A percentile compares a stretch with the other conserved stretches of the same genome.
phyloP scores from a whole-genome alignment of 1,140 invertebrate genomes.

The Nasonia longicornis region DNA sequence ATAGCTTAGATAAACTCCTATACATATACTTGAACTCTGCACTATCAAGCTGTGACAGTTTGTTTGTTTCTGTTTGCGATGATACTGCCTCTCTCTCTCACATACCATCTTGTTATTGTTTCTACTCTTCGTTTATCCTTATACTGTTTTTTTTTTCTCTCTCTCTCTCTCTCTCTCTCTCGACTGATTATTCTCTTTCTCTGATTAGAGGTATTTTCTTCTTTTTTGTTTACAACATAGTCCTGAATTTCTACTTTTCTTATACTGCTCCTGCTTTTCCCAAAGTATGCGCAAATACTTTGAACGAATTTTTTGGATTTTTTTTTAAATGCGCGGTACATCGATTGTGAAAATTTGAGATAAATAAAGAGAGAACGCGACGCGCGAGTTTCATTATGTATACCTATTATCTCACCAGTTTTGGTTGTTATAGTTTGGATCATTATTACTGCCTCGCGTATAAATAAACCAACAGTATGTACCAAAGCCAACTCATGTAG shows the following conservation, averaged over 20 bases:
- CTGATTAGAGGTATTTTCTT: not conserved
- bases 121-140: not conserved
- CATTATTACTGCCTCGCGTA: constrained; percentile 2
- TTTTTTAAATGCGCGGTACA: not conserved
- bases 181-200: not conserved
- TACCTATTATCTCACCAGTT: not conserved
- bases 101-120: constrained; percentile 3
- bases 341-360: not conserved
- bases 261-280: not conserved
- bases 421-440: not conserved
- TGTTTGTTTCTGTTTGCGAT: not conserved
- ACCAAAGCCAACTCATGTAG: not conserved
- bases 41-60: not conserved
- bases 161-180: not conserved
- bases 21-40: not conserved
- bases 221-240: not conserved
- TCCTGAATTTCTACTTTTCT: not conserved
- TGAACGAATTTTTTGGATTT: not conserved
- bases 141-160: not conserved
- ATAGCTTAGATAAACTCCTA: not conserved
- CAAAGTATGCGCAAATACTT: not conserved
- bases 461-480: not conserved
- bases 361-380: too few species aligned
- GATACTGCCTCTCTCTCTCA: not conserved
- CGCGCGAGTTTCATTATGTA: not conserved